Conservation (phyloP, 2,888 invertebrate genomes). For the Drosophila nr. perissopoda region DNA sequence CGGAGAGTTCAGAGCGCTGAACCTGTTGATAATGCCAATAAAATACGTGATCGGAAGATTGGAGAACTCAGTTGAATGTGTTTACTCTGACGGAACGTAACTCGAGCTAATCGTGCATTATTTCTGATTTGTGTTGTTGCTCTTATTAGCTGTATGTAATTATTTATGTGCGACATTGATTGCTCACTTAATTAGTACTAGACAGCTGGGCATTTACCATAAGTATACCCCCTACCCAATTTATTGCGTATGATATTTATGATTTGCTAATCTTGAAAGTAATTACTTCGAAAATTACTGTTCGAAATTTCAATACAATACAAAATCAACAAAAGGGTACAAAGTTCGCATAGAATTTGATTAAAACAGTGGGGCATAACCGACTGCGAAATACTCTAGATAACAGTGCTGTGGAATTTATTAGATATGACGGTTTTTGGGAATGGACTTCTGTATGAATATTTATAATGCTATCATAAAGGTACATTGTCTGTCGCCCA, state of each 20-base stretch:
- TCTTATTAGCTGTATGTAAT: conserved; percentile 5
- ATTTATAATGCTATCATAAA: background rate
- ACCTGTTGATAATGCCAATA: conserved; percentile 12
- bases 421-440: background rate
- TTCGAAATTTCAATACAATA: background rate
- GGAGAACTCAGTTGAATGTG: conserved; percentile 18
- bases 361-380: background rate
- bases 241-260: background rate
- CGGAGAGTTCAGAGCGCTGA: background rate
- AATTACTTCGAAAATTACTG: background rate
- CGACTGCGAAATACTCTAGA: background rate
- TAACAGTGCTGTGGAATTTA: background rate
- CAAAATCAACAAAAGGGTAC: background rate
- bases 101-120: background rate
- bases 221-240: background rate
- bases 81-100: background rate
- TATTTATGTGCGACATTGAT: conserved; percentile 5
- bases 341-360: background rate
- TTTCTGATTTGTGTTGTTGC: background rate
- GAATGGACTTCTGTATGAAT: background rate
- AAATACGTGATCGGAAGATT: conserved; percentile 4
- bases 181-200: background rate
- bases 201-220: background rate
- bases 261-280: background rate
- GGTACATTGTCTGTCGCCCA: background rate